Conservation (phyloP, 1,140 invertebrate genomes). For the Scaptomyza montana region DNA sequence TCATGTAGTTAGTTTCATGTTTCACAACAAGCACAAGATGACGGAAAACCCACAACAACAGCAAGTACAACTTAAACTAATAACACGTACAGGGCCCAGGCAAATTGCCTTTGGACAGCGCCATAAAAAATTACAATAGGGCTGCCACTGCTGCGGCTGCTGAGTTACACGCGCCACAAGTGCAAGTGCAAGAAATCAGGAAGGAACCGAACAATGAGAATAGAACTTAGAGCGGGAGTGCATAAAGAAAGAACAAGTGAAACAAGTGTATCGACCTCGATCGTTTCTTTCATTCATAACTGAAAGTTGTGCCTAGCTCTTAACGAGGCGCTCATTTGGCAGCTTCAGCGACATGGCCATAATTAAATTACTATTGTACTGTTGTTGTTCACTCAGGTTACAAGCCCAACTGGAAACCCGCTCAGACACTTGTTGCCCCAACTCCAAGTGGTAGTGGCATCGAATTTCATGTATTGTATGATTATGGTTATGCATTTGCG, state of each 20-base stretch:
- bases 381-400: constrained; percentile 42
- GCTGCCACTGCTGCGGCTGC: constrained; percentile 49
- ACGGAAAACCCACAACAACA: constrained; percentile 4
- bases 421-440: constrained; percentile 63
- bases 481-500: constrained; percentile 73
- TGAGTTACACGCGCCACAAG: constrained; percentile 57
- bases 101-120: constrained; percentile 46
- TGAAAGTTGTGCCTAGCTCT: constrained; percentile 22
- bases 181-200: constrained; percentile 46
- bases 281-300: constrained; percentile 53
- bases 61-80: constrained; percentile 41
- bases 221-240: not conserved
- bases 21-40: constrained; percentile 52
- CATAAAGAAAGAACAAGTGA: not conserved
- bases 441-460: constrained; percentile 13
- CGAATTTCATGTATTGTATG: constrained; percentile 65
- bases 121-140: constrained; percentile 73
- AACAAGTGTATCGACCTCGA: constrained; percentile 73
- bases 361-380: constrained; percentile 14
- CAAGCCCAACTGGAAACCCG: constrained; percentile 40
- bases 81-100: constrained; percentile 58
- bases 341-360: not conserved
- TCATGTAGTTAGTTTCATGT: constrained; percentile 57
- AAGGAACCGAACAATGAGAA: constrained; percentile 51
- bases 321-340: constrained; percentile 20